phyloP scores from a whole-genome alignment of 2,797 vertebrate species.

The Lacerta viridis region DNA sequence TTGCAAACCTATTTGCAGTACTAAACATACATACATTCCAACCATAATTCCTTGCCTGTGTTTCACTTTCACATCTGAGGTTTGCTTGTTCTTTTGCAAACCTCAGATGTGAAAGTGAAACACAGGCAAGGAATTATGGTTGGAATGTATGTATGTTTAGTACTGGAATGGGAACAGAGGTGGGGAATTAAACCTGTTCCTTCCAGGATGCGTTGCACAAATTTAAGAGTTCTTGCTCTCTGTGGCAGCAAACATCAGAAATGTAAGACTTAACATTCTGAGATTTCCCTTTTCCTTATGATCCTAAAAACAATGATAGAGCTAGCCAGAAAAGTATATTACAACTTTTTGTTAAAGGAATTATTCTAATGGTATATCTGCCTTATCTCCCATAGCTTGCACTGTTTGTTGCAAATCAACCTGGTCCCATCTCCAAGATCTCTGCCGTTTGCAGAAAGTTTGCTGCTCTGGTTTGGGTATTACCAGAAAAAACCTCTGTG shows the following conservation, averaged over 20 bases:
- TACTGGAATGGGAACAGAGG: neutral
- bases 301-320: neutral
- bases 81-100: neutral
- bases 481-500: constrained; percentile 83
- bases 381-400: constrained; percentile 75
- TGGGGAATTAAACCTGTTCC: neutral
- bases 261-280: neutral
- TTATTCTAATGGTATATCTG: constrained; percentile 4
- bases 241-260: neutral
- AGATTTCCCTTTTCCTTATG: neutral
- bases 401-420: constrained; percentile 84
- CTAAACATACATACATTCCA: neutral
- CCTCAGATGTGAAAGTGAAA: neutral
- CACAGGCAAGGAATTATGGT: neutral
- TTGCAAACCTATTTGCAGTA: neutral
- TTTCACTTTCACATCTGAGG: neutral
- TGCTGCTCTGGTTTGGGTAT: constrained; percentile 84
- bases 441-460: constrained; percentile 83
- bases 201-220: neutral
- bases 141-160: neutral
- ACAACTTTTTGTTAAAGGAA: neutral
- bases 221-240: neutral
- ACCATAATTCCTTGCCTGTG: neutral
- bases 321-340: neutral
- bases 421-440: constrained; percentile 82